phyloP scores from a whole-genome alignment of 35 echinoderm and acorn worm genomes.

The Ophiothrix spiculata region DNA sequence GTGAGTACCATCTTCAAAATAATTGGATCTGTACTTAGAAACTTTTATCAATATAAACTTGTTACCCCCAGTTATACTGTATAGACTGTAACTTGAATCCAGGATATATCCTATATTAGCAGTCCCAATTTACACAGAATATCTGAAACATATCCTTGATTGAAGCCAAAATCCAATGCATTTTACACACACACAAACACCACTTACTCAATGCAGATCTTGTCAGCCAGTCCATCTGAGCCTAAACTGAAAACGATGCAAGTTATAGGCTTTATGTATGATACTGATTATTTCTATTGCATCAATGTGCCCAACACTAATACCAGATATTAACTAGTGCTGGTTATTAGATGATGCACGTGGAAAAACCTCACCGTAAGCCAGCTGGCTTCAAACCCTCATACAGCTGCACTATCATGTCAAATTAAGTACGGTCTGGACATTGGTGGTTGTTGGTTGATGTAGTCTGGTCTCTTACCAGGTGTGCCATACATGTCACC shows the following conservation, averaged over 20 bases:
- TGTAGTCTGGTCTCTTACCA: conserved; percentile 67
- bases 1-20: too few relatives aligned
- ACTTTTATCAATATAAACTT: too few relatives aligned
- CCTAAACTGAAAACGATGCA: conserved; percentile 24
- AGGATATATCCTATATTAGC: conserved; percentile 37
- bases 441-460: conserved; percentile 36
- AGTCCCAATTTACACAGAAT: conserved; percentile 50
- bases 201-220: conserved; percentile 42
- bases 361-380: not conserved
- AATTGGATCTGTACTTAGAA: too few relatives aligned
- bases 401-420: not conserved
- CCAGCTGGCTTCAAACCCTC: not conserved
- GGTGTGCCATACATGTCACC: conserved; percentile 70
- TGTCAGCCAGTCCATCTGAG: conserved; percentile 56
- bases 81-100: conserved; percentile 26
- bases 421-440: conserved; percentile 21
- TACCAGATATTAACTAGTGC: conserved; percentile 3
- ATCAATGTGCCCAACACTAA: conserved; percentile 49
- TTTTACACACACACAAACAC: conserved; percentile 14
- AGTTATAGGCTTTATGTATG: too few relatives aligned
- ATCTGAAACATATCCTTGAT: conserved; percentile 43
- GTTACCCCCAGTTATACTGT: too few relatives aligned
- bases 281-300: conserved; percentile 19
- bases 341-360: conserved; percentile 70
- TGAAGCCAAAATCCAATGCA: not conserved